phyloP scores from a whole-genome alignment of 2,113 vertebrate genomes.

The Rhagologus leucostigma region DNA sequence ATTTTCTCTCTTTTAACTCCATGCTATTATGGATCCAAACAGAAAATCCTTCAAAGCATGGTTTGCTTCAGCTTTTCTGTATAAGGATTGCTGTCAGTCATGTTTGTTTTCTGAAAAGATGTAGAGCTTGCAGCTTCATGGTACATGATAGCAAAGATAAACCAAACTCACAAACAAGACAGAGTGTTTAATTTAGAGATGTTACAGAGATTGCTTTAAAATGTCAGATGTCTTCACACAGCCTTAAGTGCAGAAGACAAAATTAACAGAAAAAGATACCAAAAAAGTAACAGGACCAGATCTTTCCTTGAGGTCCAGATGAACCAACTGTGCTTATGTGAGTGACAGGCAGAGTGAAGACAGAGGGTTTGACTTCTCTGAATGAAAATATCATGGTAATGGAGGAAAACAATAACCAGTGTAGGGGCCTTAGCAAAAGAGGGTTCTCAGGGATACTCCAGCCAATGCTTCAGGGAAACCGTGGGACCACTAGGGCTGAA shows the following conservation, averaged over 20 bases:
- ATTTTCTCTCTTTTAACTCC: conserved; percentile 63
- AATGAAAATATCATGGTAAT: neutral
- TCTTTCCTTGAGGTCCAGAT: neutral
- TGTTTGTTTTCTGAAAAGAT: neutral
- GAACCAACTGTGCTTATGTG: neutral
- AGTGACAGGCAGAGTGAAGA: neutral
- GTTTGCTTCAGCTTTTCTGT: conserved; percentile 26
- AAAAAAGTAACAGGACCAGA: neutral
- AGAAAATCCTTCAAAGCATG: conserved; percentile 35
- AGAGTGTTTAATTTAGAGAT: conserved; percentile 14
- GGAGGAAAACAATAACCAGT: neutral
- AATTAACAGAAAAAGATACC: neutral
- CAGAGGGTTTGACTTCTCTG: neutral
- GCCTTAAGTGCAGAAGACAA: neutral
- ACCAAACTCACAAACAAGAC: conserved; percentile 20
- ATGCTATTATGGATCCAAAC: conserved; percentile 31
- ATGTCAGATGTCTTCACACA: conserved; percentile 3
- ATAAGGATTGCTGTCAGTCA: neutral
- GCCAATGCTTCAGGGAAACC: neutral
- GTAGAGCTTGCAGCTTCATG: neutral
- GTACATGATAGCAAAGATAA: neutral
- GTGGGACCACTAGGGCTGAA: fast-evolving
- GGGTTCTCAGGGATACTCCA: neutral
- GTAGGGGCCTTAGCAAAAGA: neutral
- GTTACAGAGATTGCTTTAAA: neutral